Percentiles rank a stretch among this genome's conserved stretches.
phyloP scores from a whole-genome alignment of 2,113 vertebrate genomes.

The Pardalotus punctatus region DNA sequence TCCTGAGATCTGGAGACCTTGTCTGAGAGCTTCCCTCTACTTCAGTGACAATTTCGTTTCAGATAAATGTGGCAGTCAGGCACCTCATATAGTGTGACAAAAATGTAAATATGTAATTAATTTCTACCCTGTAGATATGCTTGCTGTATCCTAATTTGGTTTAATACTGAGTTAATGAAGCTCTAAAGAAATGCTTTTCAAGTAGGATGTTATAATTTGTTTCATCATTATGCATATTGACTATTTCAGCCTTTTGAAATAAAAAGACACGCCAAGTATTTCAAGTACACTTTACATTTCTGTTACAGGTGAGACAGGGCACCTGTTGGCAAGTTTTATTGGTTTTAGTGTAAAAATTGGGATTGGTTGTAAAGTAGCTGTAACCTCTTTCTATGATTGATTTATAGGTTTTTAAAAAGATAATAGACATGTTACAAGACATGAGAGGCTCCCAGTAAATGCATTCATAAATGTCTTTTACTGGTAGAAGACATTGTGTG shows the following conservation, averaged over 20 bases:
- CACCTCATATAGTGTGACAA: neutral
- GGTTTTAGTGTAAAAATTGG: neutral
- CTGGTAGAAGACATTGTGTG: neutral
- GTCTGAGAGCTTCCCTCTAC: neutral
- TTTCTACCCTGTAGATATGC: neutral
- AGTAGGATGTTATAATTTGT: neutral
- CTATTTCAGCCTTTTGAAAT: neutral
- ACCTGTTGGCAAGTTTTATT: neutral
- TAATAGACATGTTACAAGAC: neutral
- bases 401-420: neutral
- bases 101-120: conserved; percentile 15
- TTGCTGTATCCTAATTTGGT: neutral
- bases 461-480: neutral
- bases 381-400: neutral
- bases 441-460: neutral
- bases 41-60: neutral
- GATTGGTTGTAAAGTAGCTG: neutral
- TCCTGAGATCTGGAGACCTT: neutral
- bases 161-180: conserved; percentile 7
- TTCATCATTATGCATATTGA: neutral
- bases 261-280: neutral
- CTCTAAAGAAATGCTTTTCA: neutral
- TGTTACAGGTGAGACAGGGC: neutral
- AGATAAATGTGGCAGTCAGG: neutral
- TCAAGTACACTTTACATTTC: neutral